Conservation (phyloP, 2,888 invertebrate species). For the Terebella lapidaria region DNA sequence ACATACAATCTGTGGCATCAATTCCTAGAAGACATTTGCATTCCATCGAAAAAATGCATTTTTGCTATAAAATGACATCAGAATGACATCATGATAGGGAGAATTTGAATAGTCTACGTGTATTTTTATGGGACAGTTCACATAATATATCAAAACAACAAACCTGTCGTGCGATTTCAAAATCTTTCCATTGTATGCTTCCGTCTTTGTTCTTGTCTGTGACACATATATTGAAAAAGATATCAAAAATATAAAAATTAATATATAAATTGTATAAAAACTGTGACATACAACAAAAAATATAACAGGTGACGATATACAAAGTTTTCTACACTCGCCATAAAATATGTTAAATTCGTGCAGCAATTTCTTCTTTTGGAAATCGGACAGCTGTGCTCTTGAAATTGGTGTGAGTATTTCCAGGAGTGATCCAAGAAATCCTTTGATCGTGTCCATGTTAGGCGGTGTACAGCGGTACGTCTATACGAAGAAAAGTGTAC, state of each 20-base stretch:
- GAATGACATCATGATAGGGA: too few relatives aligned
- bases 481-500: too few relatives aligned
- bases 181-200: constrained; percentile 52
- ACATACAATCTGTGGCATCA: too few relatives aligned
- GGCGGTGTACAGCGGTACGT: too few relatives aligned
- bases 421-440: background rate
- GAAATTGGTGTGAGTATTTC: background rate
- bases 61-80: too few relatives aligned
- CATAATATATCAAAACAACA: constrained; percentile 5
- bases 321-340: constrained; percentile 10
- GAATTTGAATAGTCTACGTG: too few relatives aligned
- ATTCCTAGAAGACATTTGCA: too few relatives aligned
- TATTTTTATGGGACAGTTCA: too few relatives aligned
- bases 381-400: constrained; percentile 1
- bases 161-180: constrained; percentile 50
- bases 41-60: too few relatives aligned
- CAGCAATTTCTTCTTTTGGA: constrained; percentile 14
- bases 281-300: background rate
- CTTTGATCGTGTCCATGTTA: background rate
- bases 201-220: constrained; percentile 52
- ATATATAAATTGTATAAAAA: too few relatives aligned
- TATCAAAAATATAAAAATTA: too few relatives aligned
- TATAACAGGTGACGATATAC: background rate
- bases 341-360: constrained; percentile 17
- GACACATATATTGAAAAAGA: constrained; percentile 5